phyloP scores from a whole-genome alignment of 2,113 vertebrate species.

The Halcyon malimbica region DNA sequence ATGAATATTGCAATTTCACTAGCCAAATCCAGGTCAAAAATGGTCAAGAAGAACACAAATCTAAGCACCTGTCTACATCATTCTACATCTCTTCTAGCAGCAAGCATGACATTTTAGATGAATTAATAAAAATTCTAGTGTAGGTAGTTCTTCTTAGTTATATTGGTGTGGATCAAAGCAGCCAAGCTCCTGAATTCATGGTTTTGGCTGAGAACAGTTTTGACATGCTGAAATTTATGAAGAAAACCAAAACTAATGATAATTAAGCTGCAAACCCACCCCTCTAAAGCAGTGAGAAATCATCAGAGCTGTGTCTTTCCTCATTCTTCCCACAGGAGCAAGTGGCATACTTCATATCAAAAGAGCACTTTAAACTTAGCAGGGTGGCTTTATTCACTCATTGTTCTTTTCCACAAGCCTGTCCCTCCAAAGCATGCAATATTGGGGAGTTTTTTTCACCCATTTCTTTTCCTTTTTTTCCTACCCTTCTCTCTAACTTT shows the following conservation, averaged over 20 bases:
- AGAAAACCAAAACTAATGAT: not conserved
- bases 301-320: not conserved
- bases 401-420: not conserved
- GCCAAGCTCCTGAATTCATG: not conserved
- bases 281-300: not conserved
- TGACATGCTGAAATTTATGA: not conserved
- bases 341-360: not conserved
- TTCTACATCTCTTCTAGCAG: not conserved
- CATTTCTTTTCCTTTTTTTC: not conserved
- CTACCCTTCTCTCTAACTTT: not conserved
- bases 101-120: not conserved
- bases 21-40: slow-evolving; percentile 36
- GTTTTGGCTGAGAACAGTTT: not conserved
- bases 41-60: slow-evolving; percentile 9
- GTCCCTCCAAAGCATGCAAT: not conserved
- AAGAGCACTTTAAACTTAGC: slow-evolving; percentile 33
- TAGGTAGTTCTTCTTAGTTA: not conserved
- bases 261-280: not conserved
- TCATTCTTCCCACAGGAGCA: not conserved
- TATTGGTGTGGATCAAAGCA: not conserved
- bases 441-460: rapidly evolving
- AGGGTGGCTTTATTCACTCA: slow-evolving; percentile 18
- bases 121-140: not conserved
- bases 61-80: not conserved
- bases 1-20: slow-evolving; percentile 8